phyloP scores from a whole-genome alignment of 2,113 vertebrate species.

The Podarcis muralis region DNA sequence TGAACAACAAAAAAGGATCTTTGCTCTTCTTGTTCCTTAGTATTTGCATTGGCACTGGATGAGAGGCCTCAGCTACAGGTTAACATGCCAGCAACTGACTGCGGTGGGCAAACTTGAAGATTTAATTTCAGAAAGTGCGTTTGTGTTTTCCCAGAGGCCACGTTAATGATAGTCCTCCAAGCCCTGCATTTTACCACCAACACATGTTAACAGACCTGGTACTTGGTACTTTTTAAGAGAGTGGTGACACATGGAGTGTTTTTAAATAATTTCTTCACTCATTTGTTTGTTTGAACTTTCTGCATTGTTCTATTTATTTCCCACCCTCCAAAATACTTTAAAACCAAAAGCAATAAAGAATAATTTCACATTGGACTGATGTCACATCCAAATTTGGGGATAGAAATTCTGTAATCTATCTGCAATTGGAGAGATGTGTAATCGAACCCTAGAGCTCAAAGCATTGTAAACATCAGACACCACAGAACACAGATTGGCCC shows the following conservation, averaged over 20 bases:
- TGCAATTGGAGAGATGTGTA: neutral
- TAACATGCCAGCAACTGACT: slow-evolving; percentile 60
- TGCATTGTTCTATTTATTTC: neutral
- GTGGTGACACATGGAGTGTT: slow-evolving; percentile 51
- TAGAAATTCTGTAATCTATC: slow-evolving; percentile 4
- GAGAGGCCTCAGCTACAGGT: slow-evolving; percentile 61
- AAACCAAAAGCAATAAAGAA: slow-evolving; percentile 35
- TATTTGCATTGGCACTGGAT: slow-evolving; percentile 72
- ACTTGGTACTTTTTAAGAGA: slow-evolving; percentile 53
- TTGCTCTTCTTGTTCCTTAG: slow-evolving; percentile 64
- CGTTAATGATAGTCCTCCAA: slow-evolving; percentile 63
- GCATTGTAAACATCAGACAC: neutral
- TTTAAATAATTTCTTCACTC: slow-evolving; percentile 15
- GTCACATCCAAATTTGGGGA: neutral
- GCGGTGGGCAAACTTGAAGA: slow-evolving; percentile 63
- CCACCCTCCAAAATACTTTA: neutral
- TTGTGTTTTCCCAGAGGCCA: slow-evolving; percentile 73
- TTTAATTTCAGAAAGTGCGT: slow-evolving; percentile 65
- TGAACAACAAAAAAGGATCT: slow-evolving; percentile 61
- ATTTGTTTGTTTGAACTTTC: slow-evolving; percentile 1
- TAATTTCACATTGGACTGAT: slow-evolving; percentile 32
- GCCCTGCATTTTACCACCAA: slow-evolving; percentile 64
- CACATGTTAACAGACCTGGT: slow-evolving; percentile 56
- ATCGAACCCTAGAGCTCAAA: slow-evolving; percentile 13
- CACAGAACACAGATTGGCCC: neutral